Conservation (phyloP, 1,140 invertebrate species). For the Caenorhabditis inopinata region DNA sequence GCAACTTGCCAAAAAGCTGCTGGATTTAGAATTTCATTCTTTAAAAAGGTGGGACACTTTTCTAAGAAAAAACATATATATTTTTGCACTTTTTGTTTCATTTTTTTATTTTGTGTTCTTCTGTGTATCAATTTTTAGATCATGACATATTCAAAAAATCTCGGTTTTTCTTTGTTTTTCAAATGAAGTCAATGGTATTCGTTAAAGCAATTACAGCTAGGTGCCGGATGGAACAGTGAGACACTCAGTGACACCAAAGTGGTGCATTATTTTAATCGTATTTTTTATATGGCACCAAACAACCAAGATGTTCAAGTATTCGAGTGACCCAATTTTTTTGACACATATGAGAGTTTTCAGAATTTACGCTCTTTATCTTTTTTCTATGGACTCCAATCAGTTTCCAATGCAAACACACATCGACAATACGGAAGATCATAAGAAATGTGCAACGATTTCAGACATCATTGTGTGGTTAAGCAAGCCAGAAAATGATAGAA, state of each 20-base stretch:
- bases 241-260: not conserved
- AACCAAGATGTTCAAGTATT: not conserved
- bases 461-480: not conserved
- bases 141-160: too few relatives aligned
- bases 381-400: not conserved
- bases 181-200: too few relatives aligned
- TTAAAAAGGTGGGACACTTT: not conserved
- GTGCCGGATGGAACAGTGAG: not conserved
- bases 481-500: not conserved
- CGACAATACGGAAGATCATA: not conserved
- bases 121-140: too few relatives aligned
- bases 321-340: not conserved
- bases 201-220: not conserved
- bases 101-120: too few relatives aligned
- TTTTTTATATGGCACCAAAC: slow-evolving; percentile 1
- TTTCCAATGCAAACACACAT: slow-evolving; percentile 1
- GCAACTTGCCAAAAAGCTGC: not conserved
- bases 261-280: not conserved
- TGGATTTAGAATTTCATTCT: not conserved
- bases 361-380: not conserved
- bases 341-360: not conserved
- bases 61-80: too few relatives aligned
- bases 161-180: too few relatives aligned
- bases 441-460: not conserved
- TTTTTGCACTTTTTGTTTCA: too few relatives aligned